Evolutionary conservation across 1,140 invertebrate genomes (phyloP), one percentile per base, ranked within the genome.

Genomic region (Paralvinella palmiformis): DNA sequence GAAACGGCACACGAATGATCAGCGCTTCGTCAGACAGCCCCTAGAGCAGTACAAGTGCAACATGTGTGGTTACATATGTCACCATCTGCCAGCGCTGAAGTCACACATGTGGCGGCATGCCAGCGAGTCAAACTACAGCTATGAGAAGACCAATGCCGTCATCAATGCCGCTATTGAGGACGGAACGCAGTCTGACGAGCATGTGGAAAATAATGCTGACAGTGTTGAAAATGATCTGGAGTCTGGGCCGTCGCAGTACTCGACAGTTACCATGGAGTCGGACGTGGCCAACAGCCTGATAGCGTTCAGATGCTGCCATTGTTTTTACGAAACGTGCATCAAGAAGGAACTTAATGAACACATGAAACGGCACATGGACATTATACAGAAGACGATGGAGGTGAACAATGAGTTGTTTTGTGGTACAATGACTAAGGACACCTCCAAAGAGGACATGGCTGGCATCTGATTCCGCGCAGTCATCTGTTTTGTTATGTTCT

Each of bases 91-190:
- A 0, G 79, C 79, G 1, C 67, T 80, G 17, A 80, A 80, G 62
- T 79, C 77, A 0, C 79, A 80, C 69, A 79, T 80, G 77, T 80
- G 79, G 79, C 69, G 76, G 3, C 79, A 80, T 68, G 77, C 78
- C 22, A 73, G 72, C 57, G 76, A 79, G 57, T 65, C 70, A 22
- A 76, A 76, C 66, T 80, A 78, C 64, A 77, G 75, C 67, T 80
- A 79, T 45, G 71, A 77, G 62, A 73, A 74, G 50, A 78, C 77
- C 53, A 80, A 79, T 59, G 73, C 75, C 48, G 75, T 77, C 50
- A 80, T 80, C 57, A 80, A 80, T 63, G 77, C 76, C 7, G 78
- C 78, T 29, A 76, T 80, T 37, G 78, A 80, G 62, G 76, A 75
- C 62, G 78, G 79, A 63, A 70, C 68, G 52, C 68, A 13, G 37